Evolutionary conservation across 2,113 vertebrate genomes (phyloP).

Genomic region (Fregetta grallaria): DNA sequence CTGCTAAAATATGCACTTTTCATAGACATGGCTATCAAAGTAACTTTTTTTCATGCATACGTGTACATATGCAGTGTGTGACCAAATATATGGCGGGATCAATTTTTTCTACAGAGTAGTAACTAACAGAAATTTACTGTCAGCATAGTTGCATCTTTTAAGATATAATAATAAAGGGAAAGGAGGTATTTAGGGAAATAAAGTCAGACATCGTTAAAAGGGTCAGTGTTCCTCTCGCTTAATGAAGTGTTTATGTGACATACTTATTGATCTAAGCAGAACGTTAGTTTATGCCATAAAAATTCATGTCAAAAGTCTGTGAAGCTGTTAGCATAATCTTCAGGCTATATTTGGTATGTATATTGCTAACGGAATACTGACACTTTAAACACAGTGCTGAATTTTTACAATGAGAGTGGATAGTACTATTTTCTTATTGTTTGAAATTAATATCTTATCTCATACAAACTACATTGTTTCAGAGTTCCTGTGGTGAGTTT

Average conservation of each 20-base stretch:
- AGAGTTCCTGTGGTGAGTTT: slow-evolving; percentile 78
- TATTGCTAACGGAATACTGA: slow-evolving; percentile 69
- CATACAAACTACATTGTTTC: slow-evolving; percentile 65
- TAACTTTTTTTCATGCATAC: slow-evolving; percentile 70
- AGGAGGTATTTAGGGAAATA: slow-evolving; percentile 52
- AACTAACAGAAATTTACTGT: slow-evolving; percentile 63
- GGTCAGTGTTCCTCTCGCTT: slow-evolving; percentile 71
- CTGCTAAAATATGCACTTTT: slow-evolving; percentile 80
- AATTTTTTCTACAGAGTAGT: slow-evolving; percentile 75
- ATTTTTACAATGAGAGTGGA: slow-evolving; percentile 68
- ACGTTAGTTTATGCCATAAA: slow-evolving; percentile 46
- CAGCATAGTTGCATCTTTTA: slow-evolving; percentile 70
- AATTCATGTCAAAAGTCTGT: slow-evolving; percentile 48
- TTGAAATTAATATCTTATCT: slow-evolving; percentile 70
- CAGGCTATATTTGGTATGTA: slow-evolving; percentile 35
- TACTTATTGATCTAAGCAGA: slow-evolving; percentile 65
- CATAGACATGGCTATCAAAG: slow-evolving; percentile 54
- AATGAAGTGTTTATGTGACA: slow-evolving; percentile 51
- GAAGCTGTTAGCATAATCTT: slow-evolving; percentile 45
- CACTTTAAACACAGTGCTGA: slow-evolving; percentile 60
- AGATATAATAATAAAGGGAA: slow-evolving; percentile 58
- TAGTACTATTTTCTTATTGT: slow-evolving; percentile 79
- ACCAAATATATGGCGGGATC: slow-evolving; percentile 84
- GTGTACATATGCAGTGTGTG: slow-evolving; percentile 79
- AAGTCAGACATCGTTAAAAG: slow-evolving; percentile 66